Evolutionary conservation across 2,888 invertebrate species (phyloP), one percentile per base, ranked within the genome.

Genomic region (Parapristionchus giblindavisi): DNA sequence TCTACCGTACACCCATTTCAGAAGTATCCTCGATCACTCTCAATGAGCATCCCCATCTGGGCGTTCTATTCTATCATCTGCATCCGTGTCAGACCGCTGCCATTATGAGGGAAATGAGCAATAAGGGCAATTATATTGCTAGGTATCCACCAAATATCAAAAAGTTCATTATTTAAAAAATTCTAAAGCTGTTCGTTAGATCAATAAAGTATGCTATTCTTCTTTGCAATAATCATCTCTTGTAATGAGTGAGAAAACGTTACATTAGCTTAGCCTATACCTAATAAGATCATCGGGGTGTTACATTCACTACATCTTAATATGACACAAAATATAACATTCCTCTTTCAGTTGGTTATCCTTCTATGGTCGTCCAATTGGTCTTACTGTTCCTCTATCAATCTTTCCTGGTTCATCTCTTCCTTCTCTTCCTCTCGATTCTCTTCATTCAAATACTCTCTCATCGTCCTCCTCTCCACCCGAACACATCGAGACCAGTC

Each of bases 31-130:
- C 58, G 1, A n/a, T 72, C 27, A 51, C 73, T 38, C 61, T 61
- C 4, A 60, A 73, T 48, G 73, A 73, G 61, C 73, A 73, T 51
- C 73, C 73, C 29, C 73, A 73, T 74, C 68, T 80, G 63, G 86
- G 86, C n/a, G 78, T 84, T 34, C 79, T 85, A 36, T 86, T 83
- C 77, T 86, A 81, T 73, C 84, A 86, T 73, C 76, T 86, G 17
- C 86, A 86, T 76, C 86, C 86, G 2, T 86, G 86, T 76, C 77
- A 80, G 52, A 85, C 84, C 1, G 70, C 77, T 24, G 76, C 79
- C 29, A 61, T 85, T 6, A 80, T 85, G 82, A 73, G 77, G 21
- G 80, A 81, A 65, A 54, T 83, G 56, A 77, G 75, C 21, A 76
- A 75, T 3, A 74, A 75, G 24, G 78, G 76, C 27, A 81, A 83